Percentiles rank a stretch among this genome's conserved stretches.
Evolutionary conservation across 2,888 invertebrate species (phyloP).

Genomic region (Mesorhabditis spiculigera): DNA sequence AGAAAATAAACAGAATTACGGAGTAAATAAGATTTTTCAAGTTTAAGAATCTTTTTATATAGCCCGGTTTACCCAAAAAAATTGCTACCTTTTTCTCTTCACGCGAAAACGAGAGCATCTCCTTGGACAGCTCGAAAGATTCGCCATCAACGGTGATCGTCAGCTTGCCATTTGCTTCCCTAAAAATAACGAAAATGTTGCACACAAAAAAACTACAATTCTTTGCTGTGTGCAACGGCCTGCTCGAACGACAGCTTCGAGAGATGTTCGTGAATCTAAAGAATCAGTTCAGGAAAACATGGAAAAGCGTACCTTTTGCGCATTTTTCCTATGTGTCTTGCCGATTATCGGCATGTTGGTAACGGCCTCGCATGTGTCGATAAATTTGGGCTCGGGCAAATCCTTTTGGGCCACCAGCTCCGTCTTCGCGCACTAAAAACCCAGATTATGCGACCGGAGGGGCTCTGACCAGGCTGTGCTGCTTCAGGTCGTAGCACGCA

Average conservation of each 20-base stretch:
- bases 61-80: neutral
- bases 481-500: slow-evolving; percentile 91
- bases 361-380: slow-evolving; percentile 59
- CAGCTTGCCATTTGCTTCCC: neutral
- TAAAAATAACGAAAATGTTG: neutral
- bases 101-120: slow-evolving; percentile 79
- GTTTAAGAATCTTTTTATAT: slow-evolving; percentile 4
- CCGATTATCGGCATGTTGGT: slow-evolving; percentile 84
- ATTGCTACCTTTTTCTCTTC: slow-evolving; percentile 71
- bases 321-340: slow-evolving; percentile 87
- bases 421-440: neutral
- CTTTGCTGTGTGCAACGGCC: slow-evolving; percentile 22
- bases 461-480: slow-evolving; percentile 77
- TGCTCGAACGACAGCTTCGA: slow-evolving; percentile 17
- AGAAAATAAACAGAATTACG: neutral
- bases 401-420: slow-evolving; percentile 87
- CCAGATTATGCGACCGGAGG: neutral
- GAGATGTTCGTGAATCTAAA: slow-evolving; percentile 21
- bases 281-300: neutral
- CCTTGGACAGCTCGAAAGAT: slow-evolving; percentile 69
- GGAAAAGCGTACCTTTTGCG: slow-evolving; percentile 71
- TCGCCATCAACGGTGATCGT: slow-evolving; percentile 53
- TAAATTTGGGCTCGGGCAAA: slow-evolving; percentile 72
- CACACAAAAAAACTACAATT: slow-evolving; percentile 14
- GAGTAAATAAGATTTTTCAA: neutral